Evolutionary conservation across 2,888 invertebrate genomes (phyloP).

Genomic region (Acronicta psi): DNA sequence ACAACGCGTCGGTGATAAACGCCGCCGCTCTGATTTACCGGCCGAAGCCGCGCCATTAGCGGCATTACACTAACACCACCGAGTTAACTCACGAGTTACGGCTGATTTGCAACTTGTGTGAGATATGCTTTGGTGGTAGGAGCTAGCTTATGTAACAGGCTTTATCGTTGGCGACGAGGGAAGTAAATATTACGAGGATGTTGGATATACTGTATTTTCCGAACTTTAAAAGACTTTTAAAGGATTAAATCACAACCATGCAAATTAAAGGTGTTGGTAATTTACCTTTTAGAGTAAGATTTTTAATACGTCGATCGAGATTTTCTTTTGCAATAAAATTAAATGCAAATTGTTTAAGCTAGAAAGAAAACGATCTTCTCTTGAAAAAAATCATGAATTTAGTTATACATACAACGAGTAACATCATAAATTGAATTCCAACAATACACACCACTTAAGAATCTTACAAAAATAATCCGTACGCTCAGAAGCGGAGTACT

Average conservation of each 20-base stretch:
- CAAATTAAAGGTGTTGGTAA: no score
- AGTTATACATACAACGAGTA: conserved; percentile 12
- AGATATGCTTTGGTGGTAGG: conserved; percentile 17
- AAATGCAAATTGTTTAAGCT: no score
- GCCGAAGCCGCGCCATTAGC: conserved; percentile 51
- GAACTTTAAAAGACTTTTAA: not conserved
- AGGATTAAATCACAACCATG: no score
- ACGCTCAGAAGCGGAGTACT: conserved; percentile 31
- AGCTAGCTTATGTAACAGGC: not conserved
- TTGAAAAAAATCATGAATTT: conserved; percentile 15
- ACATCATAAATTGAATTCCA: conserved; percentile 37
- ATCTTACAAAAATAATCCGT: conserved; percentile 45
- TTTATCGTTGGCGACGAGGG: not conserved
- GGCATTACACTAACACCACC: conserved; percentile 53
- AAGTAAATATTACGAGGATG: not conserved
- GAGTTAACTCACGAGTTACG: conserved; percentile 46
- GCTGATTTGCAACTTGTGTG: conserved; percentile 52
- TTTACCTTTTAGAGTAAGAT: no score
- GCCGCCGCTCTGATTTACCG: conserved; percentile 55
- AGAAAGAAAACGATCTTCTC: no score
- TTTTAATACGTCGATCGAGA: no score
- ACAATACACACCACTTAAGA: conserved; percentile 43
- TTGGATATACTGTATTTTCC: not conserved
- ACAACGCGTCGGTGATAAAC: conserved; percentile 52
- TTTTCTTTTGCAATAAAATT: no score